Evolutionary conservation across 2,113 vertebrate genomes (phyloP).

Genomic region (Istiophorus platypterus): DNA sequence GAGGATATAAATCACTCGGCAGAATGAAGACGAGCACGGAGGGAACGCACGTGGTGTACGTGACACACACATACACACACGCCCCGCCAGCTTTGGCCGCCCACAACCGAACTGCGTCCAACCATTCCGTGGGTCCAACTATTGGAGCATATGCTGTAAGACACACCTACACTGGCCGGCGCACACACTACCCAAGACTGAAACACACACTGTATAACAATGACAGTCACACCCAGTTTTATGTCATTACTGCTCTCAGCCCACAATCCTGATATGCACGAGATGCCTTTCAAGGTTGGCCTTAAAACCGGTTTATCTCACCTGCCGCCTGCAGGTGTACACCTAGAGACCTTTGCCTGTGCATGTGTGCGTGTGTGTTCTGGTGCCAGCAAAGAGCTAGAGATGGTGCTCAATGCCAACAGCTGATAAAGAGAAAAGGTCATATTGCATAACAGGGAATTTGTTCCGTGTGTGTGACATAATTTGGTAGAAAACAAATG

Average conservation of each 20-base stretch:
- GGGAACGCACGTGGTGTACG: conserved; percentile 50
- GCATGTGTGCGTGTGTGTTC: neutral
- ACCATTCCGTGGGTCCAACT: conserved; percentile 35
- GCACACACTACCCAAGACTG: neutral
- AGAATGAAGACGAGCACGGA: conserved; percentile 55
- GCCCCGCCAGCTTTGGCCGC: conserved; percentile 4
- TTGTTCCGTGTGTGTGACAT: conserved; percentile 53
- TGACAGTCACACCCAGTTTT: conserved; percentile 58
- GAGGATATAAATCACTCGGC: conserved; percentile 75
- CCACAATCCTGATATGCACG: neutral
- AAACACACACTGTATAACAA: conserved; percentile 26
- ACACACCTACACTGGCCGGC: conserved; percentile 49
- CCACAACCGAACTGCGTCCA: conserved; percentile 40
- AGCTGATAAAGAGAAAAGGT: conserved; percentile 80
- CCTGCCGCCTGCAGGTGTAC: conserved; percentile 53
- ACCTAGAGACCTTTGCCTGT: conserved; percentile 62
- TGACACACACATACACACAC: conserved; percentile 33
- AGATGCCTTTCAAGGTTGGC: neutral
- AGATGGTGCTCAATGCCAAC: conserved; percentile 64
- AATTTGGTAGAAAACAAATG: conserved; percentile 39
- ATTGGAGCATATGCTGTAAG: conserved; percentile 38
- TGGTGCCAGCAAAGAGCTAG: conserved; percentile 35
- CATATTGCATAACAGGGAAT: conserved; percentile 69
- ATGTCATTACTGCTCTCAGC: conserved; percentile 31
- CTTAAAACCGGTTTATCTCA: conserved; percentile 55